Percentiles rank a stretch among this genome's conserved stretches.
These are phyloP conservation scores for Yponomeuta evonymella DNA, from an alignment of 2,888 invertebrate species.

Conservation along the genomic window DNA sequence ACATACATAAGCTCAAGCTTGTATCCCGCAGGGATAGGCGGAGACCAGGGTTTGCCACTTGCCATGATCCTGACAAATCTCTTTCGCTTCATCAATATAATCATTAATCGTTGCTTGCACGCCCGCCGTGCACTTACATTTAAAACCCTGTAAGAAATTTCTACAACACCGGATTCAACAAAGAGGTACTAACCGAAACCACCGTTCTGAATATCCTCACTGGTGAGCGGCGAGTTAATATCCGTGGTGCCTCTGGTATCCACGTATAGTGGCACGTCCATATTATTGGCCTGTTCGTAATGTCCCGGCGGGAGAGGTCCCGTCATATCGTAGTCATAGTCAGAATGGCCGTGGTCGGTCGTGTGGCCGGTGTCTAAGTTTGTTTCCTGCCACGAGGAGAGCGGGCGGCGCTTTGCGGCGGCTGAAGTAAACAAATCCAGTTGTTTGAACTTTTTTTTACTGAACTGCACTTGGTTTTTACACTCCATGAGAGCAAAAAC, in stretches of 20 bases:
- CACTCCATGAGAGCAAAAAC: too few relatives aligned
- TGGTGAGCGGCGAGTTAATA: constrained; percentile 55
- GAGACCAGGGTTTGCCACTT: too few relatives aligned
- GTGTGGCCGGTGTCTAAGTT: constrained; percentile 90
- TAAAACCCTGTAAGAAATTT: too few relatives aligned
- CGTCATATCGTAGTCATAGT: constrained; percentile 51
- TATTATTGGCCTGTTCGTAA: constrained; percentile 27
- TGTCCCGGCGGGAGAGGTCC: constrained; percentile 32
- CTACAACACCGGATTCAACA: background rate
- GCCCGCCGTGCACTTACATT: too few relatives aligned
- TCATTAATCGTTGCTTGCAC: too few relatives aligned
- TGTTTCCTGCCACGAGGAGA: constrained; percentile 90
- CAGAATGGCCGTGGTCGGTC: constrained; percentile 79
- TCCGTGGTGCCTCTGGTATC: constrained; percentile 75
- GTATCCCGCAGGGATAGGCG: too few relatives aligned
- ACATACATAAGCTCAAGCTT: too few relatives aligned
- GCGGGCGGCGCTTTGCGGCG: constrained; percentile 62
- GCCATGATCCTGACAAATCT: too few relatives aligned
- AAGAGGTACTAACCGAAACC: constrained; percentile 48
- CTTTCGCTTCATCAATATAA: too few relatives aligned
- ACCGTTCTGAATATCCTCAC: constrained; percentile 58
- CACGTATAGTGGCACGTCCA: constrained; percentile 80
- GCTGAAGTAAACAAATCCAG: background rate
- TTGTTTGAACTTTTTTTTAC: background rate
- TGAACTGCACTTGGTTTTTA: too few relatives aligned